Evolutionary conservation across 2,888 invertebrate species (phyloP).

Genomic region (Hofmannophila pseudospretella): DNA sequence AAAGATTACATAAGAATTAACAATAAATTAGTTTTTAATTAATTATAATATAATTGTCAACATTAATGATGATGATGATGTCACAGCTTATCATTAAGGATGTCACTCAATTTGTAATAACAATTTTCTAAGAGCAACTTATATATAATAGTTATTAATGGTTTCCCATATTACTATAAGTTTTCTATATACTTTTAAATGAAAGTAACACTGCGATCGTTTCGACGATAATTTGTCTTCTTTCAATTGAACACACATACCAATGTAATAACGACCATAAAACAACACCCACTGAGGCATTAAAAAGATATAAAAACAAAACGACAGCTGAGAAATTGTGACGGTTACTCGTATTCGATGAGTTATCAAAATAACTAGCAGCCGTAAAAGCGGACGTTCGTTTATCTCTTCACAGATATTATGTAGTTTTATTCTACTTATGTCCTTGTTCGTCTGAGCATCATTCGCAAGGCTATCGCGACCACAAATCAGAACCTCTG

Average conservation of each 20-base stretch:
- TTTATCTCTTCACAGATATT: slow-evolving; percentile 14
- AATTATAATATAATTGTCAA: too few species aligned
- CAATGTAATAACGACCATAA: slow-evolving; percentile 9
- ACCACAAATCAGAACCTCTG: slow-evolving; percentile 62
- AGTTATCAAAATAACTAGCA: slow-evolving; percentile 16
- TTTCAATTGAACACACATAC: slow-evolving; percentile 5
- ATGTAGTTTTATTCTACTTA: slow-evolving; percentile 58
- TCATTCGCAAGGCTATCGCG: slow-evolving; percentile 62
- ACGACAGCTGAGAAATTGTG: slow-evolving; percentile 7
- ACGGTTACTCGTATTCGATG: slow-evolving; percentile 10
- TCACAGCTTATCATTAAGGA: too few species aligned
- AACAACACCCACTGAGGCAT: slow-evolving; percentile 6
- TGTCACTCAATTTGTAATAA: too few species aligned
- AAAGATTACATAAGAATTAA: too few species aligned
- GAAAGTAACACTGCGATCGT: too few species aligned
- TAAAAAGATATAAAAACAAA: slow-evolving; percentile 10
- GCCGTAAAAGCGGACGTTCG: slow-evolving; percentile 11
- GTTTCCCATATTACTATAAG: too few species aligned
- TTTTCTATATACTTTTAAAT: too few species aligned
- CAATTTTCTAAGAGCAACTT: too few species aligned
- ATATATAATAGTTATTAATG: too few species aligned
- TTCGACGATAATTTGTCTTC: slow-evolving; percentile 4
- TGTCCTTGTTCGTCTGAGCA: slow-evolving; percentile 60
- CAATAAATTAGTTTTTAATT: too few species aligned
- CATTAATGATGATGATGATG: too few species aligned